Percentiles rank a stretch among this genome's conserved stretches.
Conservation (phyloP, 2,888 invertebrate genomes). For the Eudasyphora cyanicolor region DNA sequence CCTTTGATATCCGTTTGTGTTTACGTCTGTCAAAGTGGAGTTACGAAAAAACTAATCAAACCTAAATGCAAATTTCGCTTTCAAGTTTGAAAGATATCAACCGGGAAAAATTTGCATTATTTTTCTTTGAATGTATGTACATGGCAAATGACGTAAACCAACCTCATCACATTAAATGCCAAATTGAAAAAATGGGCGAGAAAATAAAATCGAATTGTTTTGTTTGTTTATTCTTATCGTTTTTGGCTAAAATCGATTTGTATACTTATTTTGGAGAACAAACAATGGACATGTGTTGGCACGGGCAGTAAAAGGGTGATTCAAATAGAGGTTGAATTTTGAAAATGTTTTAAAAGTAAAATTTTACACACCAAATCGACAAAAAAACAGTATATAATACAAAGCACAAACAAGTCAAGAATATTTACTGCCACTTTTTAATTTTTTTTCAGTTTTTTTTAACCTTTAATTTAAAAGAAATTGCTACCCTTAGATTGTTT, state of each 20-base stretch:
- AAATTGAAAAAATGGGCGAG: not conserved
- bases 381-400: no score
- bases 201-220: slow-evolving; percentile 2
- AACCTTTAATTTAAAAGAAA: no score
- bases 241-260: not conserved
- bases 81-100: not conserved
- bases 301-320: not conserved
- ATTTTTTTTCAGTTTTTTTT: no score
- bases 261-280: not conserved
- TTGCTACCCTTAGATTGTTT: no score
- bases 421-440: no score
- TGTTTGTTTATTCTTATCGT: not conserved
- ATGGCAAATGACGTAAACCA: not conserved
- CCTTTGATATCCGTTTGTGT: not conserved
- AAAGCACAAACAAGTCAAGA: no score
- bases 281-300: no score
- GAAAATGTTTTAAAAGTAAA: no score
- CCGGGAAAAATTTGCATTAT: not conserved
- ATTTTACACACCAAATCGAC: no score
- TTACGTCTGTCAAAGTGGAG: no score
- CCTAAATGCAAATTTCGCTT: not conserved
- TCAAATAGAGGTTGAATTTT: not conserved
- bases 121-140: not conserved
- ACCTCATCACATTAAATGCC: not conserved
- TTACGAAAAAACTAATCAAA: not conserved